Percentiles rank a stretch among this genome's conserved stretches.
Conservation (phyloP, 2,888 invertebrate species). For the Nipponacmea schrenckii region DNA sequence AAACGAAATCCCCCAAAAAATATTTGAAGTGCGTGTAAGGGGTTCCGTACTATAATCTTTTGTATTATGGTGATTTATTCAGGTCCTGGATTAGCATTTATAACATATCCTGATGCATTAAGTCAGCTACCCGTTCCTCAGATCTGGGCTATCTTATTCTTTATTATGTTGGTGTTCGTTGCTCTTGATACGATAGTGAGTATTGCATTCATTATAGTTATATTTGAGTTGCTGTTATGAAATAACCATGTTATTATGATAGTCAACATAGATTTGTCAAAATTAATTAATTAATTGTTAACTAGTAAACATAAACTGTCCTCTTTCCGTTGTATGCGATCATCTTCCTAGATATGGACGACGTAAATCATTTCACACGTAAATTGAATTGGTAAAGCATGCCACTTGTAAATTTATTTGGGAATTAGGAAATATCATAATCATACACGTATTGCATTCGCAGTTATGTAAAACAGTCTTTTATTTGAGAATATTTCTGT, state of each 20-base stretch:
- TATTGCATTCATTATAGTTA: not conserved
- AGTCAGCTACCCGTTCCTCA: not conserved
- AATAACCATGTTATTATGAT: not conserved
- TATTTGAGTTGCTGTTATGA: not conserved
- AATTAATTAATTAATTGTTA: not conserved
- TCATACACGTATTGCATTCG: no score
- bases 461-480: no score
- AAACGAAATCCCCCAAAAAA: no score
- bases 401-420: no score
- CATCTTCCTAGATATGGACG: no score
- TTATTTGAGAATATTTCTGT: no score
- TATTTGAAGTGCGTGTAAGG: no score
- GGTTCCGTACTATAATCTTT: no score
- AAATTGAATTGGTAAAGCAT: no score
- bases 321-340: no score
- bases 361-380: no score
- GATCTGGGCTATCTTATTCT: not conserved
- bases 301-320: not conserved
- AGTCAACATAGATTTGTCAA: not conserved
- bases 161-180: not conserved
- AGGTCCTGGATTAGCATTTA: constrained; percentile 3
- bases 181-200: not conserved
- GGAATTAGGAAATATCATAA: no score
- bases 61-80: not conserved
- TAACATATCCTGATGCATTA: constrained; percentile 1